A percentile compares a stretch with the other conserved stretches of the same genome.
phyloP scores from a whole-genome alignment of 2,113 vertebrate species.

The Mormyrus iriodes region DNA sequence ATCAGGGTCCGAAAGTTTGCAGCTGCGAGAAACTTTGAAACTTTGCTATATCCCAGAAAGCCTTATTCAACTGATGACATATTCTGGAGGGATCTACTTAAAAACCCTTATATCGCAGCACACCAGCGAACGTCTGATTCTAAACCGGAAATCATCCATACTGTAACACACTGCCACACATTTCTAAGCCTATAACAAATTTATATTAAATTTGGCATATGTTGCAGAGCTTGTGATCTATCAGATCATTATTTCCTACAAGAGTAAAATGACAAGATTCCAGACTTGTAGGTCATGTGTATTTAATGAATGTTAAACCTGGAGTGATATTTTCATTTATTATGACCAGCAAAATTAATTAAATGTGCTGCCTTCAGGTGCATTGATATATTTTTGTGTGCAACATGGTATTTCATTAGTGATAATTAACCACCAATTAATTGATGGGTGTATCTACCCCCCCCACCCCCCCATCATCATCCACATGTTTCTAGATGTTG shows the following conservation, averaged over 20 bases:
- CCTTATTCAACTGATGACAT: not conserved
- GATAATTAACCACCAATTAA: not conserved
- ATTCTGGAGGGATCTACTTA: not conserved
- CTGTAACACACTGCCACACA: not conserved
- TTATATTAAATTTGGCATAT: not conserved
- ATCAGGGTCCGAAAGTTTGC: not conserved
- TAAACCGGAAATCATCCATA: not conserved
- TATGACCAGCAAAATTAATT: not conserved
- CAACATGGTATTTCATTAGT: not conserved
- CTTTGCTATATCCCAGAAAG: not conserved
- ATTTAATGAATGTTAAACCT: not conserved
- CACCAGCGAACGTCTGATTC: not conserved
- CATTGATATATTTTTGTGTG: not conserved
- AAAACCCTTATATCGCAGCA: not conserved
- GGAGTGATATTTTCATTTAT: not conserved
- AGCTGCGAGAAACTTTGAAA: not conserved
- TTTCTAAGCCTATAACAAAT: not conserved
- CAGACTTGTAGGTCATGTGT: not conserved
- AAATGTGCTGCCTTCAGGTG: not conserved
- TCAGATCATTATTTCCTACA: not conserved
- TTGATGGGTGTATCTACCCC: not conserved
- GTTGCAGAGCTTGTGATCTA: not conserved
- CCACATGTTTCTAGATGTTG: not conserved
- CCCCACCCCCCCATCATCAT: not conserved
- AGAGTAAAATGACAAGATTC: not conserved